Percentiles rank a stretch among this genome's conserved stretches.
These are phyloP conservation scores for Mus musculus DNA, from an alignment of 2,113 vertebrate species.

Conservation along the genomic window DNA sequence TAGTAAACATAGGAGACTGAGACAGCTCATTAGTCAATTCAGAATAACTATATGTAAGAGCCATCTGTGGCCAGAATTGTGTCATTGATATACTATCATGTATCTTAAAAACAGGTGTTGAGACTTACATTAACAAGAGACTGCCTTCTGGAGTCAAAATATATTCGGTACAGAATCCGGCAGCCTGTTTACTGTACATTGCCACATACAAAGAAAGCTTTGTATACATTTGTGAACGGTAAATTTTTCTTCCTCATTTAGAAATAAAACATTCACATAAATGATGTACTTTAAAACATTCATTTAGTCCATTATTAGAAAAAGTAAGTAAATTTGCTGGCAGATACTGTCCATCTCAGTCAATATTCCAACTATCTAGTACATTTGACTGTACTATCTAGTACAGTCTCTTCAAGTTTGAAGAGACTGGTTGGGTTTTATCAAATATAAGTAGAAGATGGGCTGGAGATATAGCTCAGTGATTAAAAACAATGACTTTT, in stretches of 20 bases:
- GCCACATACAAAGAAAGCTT: neutral
- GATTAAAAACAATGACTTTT: neutral
- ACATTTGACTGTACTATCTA: neutral
- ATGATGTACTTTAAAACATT: slow-evolving; percentile 1
- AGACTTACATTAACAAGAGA: neutral
- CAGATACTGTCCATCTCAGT: neutral
- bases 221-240: neutral
- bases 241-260: slow-evolving; percentile 29
- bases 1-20: slow-evolving; percentile 47
- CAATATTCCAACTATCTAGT: neutral
- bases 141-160: slow-evolving; percentile 34
- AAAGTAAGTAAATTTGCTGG: neutral
- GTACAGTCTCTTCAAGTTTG: neutral
- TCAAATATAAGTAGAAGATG: slow-evolving; percentile 17
- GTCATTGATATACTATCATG: neutral
- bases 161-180: neutral
- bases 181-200: neutral
- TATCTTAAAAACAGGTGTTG: slow-evolving; percentile 32
- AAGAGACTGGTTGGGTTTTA: slow-evolving; percentile 40
- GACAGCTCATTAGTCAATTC: slow-evolving; percentile 46
- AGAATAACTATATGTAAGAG: slow-evolving; percentile 31
- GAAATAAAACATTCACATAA: slow-evolving; percentile 2
- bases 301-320: neutral
- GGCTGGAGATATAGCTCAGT: neutral
- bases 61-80: neutral